Conservation (phyloP, 2,113 vertebrate species). For the Cyprinodon tularosa region DNA sequence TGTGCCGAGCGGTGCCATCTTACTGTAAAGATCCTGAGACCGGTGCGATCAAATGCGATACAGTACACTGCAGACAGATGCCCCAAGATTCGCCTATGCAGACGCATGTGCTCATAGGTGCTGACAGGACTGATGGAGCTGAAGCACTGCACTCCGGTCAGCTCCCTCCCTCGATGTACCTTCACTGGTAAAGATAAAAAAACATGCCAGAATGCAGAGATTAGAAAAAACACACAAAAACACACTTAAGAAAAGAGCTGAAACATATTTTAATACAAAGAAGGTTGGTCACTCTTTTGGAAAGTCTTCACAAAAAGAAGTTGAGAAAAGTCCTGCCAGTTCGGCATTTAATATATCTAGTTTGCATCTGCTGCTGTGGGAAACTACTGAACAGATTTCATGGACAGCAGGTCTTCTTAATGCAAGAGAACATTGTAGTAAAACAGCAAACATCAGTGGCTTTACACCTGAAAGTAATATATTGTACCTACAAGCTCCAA, state of each 20-base stretch:
- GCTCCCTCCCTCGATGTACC: slow-evolving; percentile 87
- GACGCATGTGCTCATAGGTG: slow-evolving; percentile 93
- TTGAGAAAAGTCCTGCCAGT: too few relatives aligned
- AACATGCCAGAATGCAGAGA: slow-evolving; percentile 13
- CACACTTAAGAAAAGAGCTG: too few relatives aligned
- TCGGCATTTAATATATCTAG: too few relatives aligned
- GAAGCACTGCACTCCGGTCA: slow-evolving; percentile 88
- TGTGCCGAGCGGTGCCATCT: slow-evolving; percentile 64
- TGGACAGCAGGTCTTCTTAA: neutral
- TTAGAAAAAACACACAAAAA: too few relatives aligned
- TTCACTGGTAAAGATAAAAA: slow-evolving; percentile 82
- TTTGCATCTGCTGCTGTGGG: neutral
- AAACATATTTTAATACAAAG: neutral
- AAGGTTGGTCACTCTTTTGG: neutral
- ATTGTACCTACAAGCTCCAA: neutral
- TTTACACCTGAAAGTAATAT: neutral
- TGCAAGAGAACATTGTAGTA: neutral
- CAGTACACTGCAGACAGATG: slow-evolving; percentile 99
- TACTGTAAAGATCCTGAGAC: slow-evolving; percentile 97
- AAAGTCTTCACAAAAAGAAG: too few relatives aligned
- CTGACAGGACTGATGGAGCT: slow-evolving; percentile 89
- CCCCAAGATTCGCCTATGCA: slow-evolving; percentile 95
- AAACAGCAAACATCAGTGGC: neutral
- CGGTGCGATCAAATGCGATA: slow-evolving; percentile 96
- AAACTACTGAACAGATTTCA: neutral